phyloP scores from a whole-genome alignment of 2,888 invertebrate species.

The Anticlea derivata region DNA sequence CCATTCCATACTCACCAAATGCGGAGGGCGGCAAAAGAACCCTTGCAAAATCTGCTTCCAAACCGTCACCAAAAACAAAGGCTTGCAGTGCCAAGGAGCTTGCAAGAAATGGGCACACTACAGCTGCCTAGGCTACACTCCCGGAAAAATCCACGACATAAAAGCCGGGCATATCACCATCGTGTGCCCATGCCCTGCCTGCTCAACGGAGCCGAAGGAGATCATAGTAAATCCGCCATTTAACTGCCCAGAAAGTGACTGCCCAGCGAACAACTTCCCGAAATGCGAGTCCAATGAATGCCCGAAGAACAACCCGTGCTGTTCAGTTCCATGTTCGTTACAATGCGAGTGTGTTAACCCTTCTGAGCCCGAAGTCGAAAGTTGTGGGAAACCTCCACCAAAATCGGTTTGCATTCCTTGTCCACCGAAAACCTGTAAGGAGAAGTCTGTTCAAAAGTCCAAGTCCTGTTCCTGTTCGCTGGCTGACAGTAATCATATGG shows the following conservation, averaged over 20 bases:
- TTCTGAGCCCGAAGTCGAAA: background rate
- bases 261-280: background rate
- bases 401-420: no score
- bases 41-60: slow-evolving; percentile 14
- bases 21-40: background rate
- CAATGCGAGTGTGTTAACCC: slow-evolving; percentile 3
- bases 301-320: background rate
- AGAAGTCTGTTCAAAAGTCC: background rate
- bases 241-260: background rate
- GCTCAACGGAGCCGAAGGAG: slow-evolving; percentile 9
- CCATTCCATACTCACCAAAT: background rate
- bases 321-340: background rate
- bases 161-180: slow-evolving; percentile 9
- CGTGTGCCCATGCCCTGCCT: slow-evolving; percentile 16
- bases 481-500: background rate
- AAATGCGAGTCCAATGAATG: background rate
- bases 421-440: background rate
- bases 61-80: slow-evolving; percentile 5
- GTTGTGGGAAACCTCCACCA: background rate
- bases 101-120: slow-evolving; percentile 17
- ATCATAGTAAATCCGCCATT: background rate
- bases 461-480: slow-evolving; percentile 1
- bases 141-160: slow-evolving; percentile 11
- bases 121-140: slow-evolving; percentile 7
- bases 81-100: slow-evolving; percentile 9